Conservation (phyloP, 2,797 vertebrate genomes). For the Peromyscus melanophrys region DNA sequence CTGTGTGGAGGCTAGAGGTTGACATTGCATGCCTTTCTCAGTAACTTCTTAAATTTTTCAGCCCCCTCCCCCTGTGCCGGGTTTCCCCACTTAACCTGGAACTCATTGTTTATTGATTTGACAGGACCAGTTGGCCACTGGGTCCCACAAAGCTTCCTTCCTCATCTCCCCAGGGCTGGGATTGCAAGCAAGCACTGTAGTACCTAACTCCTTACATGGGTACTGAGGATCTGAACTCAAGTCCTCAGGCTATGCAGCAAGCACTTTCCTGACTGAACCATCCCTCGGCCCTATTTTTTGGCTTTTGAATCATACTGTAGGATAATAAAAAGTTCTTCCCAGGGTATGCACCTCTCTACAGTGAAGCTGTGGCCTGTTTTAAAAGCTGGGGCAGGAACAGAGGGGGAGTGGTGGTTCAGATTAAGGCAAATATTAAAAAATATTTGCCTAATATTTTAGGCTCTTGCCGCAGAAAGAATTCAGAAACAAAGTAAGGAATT, state of each 20-base stretch:
- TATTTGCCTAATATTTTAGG: neutral
- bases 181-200: neutral
- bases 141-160: neutral
- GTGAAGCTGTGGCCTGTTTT: neutral
- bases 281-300: neutral
- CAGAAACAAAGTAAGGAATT: neutral
- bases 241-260: neutral
- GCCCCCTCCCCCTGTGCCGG: neutral
- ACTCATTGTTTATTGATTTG: neutral
- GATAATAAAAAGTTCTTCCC: neutral
- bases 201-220: no score
- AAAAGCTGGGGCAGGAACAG: neutral
- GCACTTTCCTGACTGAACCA: neutral
- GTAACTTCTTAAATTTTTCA: neutral
- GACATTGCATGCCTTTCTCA: neutral
- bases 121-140: neutral
- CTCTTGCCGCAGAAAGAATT: neutral
- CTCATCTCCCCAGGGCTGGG: neutral
- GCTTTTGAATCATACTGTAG: neutral
- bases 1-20: neutral
- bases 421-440: neutral
- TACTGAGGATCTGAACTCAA: neutral
- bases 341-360: neutral
- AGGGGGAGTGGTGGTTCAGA: no score
- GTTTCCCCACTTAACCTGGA: neutral